A percentile compares a stretch with the other conserved stretches of the same genome.
Conservation (phyloP, 2,888 invertebrate species). For the Aproaerema taeniolella region DNA sequence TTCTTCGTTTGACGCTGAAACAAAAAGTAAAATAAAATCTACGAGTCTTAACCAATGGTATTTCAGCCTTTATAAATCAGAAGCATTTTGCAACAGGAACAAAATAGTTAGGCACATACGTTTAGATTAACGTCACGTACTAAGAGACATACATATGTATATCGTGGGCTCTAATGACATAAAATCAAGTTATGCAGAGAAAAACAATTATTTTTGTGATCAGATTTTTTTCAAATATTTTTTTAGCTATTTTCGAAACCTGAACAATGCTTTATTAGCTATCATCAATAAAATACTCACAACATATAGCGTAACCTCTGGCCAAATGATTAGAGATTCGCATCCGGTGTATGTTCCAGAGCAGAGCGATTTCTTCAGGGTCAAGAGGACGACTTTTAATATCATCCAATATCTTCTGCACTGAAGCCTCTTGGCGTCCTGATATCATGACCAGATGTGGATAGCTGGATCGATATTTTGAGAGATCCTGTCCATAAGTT, state of each 20-base stretch:
- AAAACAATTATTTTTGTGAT: too few species aligned
- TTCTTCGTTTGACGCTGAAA: constrained; percentile 20
- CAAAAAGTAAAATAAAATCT: background rate
- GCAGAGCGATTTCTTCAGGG: constrained; percentile 50
- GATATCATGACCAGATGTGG: constrained; percentile 62
- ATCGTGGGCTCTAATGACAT: too few species aligned
- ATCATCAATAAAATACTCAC: constrained; percentile 1
- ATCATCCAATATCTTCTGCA: constrained; percentile 31
- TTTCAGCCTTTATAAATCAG: too few species aligned
- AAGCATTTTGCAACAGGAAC: too few species aligned
- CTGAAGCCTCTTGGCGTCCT: constrained; percentile 64
- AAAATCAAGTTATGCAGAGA: too few species aligned
- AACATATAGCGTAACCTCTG: constrained; percentile 56
- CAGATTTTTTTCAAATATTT: too few species aligned
- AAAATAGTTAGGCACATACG: too few species aligned
- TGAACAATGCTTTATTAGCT: too few species aligned
- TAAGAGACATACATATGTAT: too few species aligned
- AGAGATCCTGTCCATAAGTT: constrained; percentile 35
- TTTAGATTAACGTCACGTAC: too few species aligned
- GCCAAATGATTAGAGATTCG: constrained; percentile 71
- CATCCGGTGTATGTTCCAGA: constrained; percentile 49
- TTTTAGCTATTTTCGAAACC: too few species aligned
- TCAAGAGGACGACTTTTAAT: constrained; percentile 30
- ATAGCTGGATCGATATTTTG: constrained; percentile 35
- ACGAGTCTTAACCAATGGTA: too few species aligned